These are phyloP conservation scores for Montipora capricornis DNA, from an alignment of 64 coral and sea anemone genomes.

Conservation along the genomic window DNA sequence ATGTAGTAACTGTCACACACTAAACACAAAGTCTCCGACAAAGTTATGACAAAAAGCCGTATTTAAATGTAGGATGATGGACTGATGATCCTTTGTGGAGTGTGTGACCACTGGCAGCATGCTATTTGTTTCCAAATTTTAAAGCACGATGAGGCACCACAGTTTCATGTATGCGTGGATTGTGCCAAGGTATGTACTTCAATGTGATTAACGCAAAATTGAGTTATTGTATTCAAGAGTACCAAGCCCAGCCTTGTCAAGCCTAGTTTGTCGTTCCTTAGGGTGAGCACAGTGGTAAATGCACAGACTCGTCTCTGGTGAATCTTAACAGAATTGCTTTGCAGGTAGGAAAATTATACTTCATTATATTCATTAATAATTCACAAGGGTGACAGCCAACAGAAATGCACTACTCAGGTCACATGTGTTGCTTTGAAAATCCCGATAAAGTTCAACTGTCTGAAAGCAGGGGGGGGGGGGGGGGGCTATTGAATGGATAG, in stretches of 20 bases:
- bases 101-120: slow-evolving; percentile 96
- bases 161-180: slow-evolving; percentile 83
- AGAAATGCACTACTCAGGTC: too few relatives aligned
- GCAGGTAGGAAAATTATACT: slow-evolving; percentile 46
- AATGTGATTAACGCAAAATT: background rate
- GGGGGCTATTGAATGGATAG: too few relatives aligned
- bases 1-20: too few relatives aligned
- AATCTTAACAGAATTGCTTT: slow-evolving; percentile 59
- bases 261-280: background rate
- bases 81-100: slow-evolving; percentile 95
- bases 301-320: slow-evolving; percentile 78
- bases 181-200: slow-evolving; percentile 77
- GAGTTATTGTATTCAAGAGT: background rate
- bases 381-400: too few relatives aligned
- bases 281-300: slow-evolving; percentile 50
- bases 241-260: background rate
- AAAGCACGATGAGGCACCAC: slow-evolving; percentile 87
- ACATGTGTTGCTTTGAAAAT: too few relatives aligned
- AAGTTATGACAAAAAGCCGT: background rate
- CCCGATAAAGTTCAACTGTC: too few relatives aligned
- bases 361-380: too few relatives aligned
- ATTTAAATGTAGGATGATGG: slow-evolving; percentile 82
- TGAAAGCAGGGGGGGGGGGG: too few relatives aligned
- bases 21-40: background rate
- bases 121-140: slow-evolving; percentile 88